Evolutionary conservation across 2,113 vertebrate species (phyloP).

Genomic region (Perccottus glenii): DNA sequence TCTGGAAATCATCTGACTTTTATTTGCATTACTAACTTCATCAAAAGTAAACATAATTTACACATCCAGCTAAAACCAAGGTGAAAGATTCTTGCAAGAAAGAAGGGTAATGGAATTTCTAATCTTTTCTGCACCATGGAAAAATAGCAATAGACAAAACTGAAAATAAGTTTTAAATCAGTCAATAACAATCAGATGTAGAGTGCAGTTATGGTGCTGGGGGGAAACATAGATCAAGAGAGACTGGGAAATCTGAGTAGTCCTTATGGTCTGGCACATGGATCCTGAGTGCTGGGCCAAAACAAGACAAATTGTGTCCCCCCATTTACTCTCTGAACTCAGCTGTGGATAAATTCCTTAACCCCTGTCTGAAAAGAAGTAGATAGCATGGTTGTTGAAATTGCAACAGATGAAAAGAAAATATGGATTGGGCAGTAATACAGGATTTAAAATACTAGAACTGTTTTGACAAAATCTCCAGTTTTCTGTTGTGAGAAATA

Average conservation of each 20-base stretch:
- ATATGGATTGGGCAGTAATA: conserved; percentile 46
- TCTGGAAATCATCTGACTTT: conserved; percentile 83
- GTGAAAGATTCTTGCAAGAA: conserved; percentile 76
- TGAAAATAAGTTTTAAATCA: conserved; percentile 64
- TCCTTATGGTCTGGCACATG: conserved; percentile 56
- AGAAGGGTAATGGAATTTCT: conserved; percentile 77
- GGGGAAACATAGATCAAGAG: conserved; percentile 36
- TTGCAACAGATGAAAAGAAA: conserved; percentile 50
- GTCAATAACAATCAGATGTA: conserved; percentile 73
- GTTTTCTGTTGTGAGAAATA: too few relatives aligned
- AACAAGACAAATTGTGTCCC: conserved; percentile 49
- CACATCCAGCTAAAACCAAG: conserved; percentile 79
- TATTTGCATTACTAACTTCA: conserved; percentile 81
- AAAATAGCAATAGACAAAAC: conserved; percentile 40
- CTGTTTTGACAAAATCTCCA: background rate
- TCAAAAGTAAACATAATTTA: conserved; percentile 80
- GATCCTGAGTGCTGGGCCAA: conserved; percentile 43
- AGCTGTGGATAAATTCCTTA: conserved; percentile 52
- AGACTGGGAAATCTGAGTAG: conserved; percentile 48
- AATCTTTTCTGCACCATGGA: conserved; percentile 74
- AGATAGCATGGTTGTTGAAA: conserved; percentile 36
- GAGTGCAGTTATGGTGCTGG: conserved; percentile 59
- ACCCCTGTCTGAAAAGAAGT: conserved; percentile 30
- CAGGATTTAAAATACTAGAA: conserved; percentile 48
- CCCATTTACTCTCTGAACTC: conserved; percentile 53